phyloP scores from a whole-genome alignment of 2,113 vertebrate species.

The Loxodonta africana region DNA sequence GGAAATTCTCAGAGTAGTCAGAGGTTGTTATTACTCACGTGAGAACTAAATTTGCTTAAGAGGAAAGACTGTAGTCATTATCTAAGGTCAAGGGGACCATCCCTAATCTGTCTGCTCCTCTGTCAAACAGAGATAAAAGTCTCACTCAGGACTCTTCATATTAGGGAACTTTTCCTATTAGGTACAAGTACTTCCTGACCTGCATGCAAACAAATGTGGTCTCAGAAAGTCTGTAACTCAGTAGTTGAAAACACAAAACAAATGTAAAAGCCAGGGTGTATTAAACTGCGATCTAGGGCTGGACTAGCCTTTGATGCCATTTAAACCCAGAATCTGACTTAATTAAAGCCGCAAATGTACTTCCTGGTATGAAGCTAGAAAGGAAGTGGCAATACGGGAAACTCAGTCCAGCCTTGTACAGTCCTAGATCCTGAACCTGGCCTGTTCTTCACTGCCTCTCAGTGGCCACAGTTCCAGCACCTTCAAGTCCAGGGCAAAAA shows the following conservation, averaged over 20 bases:
- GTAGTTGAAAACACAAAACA: constrained; percentile 17
- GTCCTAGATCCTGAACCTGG: not conserved
- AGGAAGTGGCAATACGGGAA: not conserved
- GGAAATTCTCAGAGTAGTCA: constrained; percentile 68
- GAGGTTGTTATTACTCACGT: constrained; percentile 65
- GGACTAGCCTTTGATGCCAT: not conserved
- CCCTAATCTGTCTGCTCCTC: constrained; percentile 68
- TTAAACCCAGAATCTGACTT: constrained; percentile 31
- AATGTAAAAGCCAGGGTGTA: constrained; percentile 24
- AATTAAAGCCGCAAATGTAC: not conserved
- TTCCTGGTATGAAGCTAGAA: constrained; percentile 8
- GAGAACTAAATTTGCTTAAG: constrained; percentile 70
- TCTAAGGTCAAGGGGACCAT: constrained; percentile 67
- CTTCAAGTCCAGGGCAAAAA: not conserved
- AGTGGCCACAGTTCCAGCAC: not conserved
- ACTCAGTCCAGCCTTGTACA: not conserved
- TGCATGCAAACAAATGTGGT: constrained; percentile 36
- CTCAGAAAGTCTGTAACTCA: not conserved
- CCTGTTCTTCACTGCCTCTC: not conserved
- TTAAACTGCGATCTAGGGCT: not conserved
- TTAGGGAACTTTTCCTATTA: constrained; percentile 38
- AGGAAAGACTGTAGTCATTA: constrained; percentile 65
- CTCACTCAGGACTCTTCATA: constrained; percentile 58
- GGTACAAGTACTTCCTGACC: constrained; percentile 53
- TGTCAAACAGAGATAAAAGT: constrained; percentile 75